Percentiles rank a stretch among this genome's conserved stretches.
Conservation (phyloP, 2,797 vertebrate genomes). For the Intellagama lesueurii region DNA sequence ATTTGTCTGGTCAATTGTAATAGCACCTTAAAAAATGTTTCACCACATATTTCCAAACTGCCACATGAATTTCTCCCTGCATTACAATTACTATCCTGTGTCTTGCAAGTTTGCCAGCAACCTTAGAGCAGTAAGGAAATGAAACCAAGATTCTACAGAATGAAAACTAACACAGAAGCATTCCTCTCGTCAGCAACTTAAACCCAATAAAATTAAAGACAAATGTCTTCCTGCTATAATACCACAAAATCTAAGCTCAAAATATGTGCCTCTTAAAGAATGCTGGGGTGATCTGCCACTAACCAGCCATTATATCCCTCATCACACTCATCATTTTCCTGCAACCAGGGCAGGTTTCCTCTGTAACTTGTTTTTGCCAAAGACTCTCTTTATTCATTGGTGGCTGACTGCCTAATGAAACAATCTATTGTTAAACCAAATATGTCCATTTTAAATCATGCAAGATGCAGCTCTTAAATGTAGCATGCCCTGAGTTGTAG, state of each 20-base stretch:
- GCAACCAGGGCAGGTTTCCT: constrained; percentile 54
- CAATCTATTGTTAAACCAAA: constrained; percentile 56
- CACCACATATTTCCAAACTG: constrained; percentile 39
- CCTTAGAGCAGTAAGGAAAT: constrained; percentile 28
- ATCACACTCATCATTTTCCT: constrained; percentile 39
- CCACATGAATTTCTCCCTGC: constrained; percentile 17
- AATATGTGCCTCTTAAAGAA: constrained; percentile 51
- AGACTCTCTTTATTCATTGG: constrained; percentile 55
- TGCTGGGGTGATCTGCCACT: constrained; percentile 52
- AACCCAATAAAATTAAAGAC: constrained; percentile 67
- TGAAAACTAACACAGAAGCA: constrained; percentile 46
- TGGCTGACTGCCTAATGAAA: constrained; percentile 67
- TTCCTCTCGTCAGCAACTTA: constrained; percentile 62
- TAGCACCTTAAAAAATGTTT: neutral
- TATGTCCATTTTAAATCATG: constrained; percentile 59
- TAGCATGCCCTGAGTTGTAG: constrained; percentile 6
- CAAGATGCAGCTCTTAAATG: constrained; percentile 44
- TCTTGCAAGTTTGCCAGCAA: neutral
- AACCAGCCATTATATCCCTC: constrained; percentile 53
- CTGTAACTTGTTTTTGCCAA: constrained; percentile 72
- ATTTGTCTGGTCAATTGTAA: neutral
- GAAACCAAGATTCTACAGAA: constrained; percentile 37
- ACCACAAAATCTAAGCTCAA: constrained; percentile 50
- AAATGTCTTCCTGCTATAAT: constrained; percentile 62
- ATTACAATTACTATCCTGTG: constrained; percentile 31